These are phyloP conservation scores for Drosophila paulistorum DNA, from an alignment of 1,140 invertebrate genomes.

Conservation along the genomic window DNA sequence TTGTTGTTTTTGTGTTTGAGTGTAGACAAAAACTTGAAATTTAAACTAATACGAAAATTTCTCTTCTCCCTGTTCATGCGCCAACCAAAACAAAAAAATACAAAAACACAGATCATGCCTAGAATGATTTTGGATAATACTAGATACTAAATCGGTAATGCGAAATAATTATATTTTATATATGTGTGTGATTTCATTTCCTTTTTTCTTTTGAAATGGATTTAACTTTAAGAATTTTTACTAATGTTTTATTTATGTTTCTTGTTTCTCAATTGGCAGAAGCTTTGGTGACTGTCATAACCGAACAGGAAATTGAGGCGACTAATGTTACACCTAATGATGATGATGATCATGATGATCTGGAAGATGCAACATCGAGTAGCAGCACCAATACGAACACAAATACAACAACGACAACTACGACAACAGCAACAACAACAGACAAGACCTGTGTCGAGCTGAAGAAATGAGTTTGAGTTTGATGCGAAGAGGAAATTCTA, in stretches of 20 bases:
- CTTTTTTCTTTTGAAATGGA: background rate
- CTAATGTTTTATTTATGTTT: background rate
- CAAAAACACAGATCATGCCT: slow-evolving; percentile 58
- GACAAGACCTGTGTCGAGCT: slow-evolving; percentile 66
- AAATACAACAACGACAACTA: slow-evolving; percentile 68
- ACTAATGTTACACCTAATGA: slow-evolving; percentile 8
- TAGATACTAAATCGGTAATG: slow-evolving; percentile 59
- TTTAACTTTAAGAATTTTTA: background rate
- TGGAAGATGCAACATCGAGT: slow-evolving; percentile 57
- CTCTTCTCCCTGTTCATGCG: slow-evolving; percentile 32
- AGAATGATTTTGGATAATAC: slow-evolving; percentile 48
- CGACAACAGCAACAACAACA: slow-evolving; percentile 55
- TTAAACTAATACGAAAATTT: slow-evolving; percentile 66
- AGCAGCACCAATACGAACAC: slow-evolving; percentile 59
- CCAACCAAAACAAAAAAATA: background rate
- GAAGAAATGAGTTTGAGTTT: slow-evolving; percentile 49
- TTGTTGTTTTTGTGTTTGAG: slow-evolving; percentile 43
- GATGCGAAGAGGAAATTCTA: slow-evolving; percentile 27
- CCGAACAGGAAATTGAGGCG: slow-evolving; percentile 86
- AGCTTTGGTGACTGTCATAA: slow-evolving; percentile 93
- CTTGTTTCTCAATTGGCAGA: slow-evolving; percentile 82
- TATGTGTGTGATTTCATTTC: background rate
- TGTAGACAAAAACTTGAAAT: slow-evolving; percentile 11
- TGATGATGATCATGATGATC: slow-evolving; percentile 36
- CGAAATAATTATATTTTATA: slow-evolving; percentile 42